Conservation (phyloP, 2,797 vertebrate genomes). For the Melanotaenia boesemani region DNA sequence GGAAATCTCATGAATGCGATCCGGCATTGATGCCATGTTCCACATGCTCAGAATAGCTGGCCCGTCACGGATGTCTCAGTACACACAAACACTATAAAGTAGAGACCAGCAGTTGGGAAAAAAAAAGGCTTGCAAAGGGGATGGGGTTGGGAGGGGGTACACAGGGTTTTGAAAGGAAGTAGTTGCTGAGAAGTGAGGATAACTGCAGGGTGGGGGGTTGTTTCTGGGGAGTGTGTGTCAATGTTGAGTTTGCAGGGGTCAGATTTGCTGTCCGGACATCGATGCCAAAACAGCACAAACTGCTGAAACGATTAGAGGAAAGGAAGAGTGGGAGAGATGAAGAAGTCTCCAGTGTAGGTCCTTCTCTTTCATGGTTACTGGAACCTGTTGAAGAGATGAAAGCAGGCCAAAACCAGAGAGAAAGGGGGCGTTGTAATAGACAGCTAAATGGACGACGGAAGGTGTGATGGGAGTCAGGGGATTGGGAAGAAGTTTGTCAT, state of each 20-base stretch:
- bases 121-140: constrained; percentile 41
- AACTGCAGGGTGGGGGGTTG: constrained; percentile 37
- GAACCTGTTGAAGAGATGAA: constrained; percentile 63
- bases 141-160: constrained; percentile 11
- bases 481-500: constrained; percentile 55
- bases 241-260: constrained; percentile 75
- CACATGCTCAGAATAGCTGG: constrained; percentile 78
- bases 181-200: constrained; percentile 37
- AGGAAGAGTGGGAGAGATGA: constrained; percentile 24
- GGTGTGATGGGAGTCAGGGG: constrained; percentile 49
- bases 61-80: constrained; percentile 75
- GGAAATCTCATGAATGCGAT: constrained; percentile 58
- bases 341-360: constrained; percentile 53
- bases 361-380: constrained; percentile 63
- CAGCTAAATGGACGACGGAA: constrained; percentile 57
- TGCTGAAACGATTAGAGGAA: constrained; percentile 75
- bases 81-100: constrained; percentile 81
- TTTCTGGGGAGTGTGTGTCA: constrained; percentile 60
- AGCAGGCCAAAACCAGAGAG: constrained; percentile 49
- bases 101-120: constrained; percentile 65
- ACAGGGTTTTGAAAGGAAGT: constrained; percentile 22
- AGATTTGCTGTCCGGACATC: constrained; percentile 73
- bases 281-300: constrained; percentile 74
- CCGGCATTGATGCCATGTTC: constrained; percentile 75
- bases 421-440: constrained; percentile 48